Conservation (phyloP, 1,140 invertebrate genomes). For the Andrena cerasifolii region DNA sequence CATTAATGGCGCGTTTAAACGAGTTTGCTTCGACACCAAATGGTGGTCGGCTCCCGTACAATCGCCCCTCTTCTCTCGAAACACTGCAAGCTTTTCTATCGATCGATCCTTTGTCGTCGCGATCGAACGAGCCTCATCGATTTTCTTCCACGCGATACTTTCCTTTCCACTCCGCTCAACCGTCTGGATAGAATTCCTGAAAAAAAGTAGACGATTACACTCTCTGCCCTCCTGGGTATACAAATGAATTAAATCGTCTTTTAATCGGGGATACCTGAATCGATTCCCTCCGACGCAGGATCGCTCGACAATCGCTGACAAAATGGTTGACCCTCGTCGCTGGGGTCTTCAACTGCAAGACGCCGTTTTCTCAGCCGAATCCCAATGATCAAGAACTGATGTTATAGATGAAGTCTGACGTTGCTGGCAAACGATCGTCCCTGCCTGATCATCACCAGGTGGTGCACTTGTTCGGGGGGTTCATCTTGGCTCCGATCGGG, state of each 20-base stretch:
- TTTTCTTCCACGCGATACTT: too few relatives aligned
- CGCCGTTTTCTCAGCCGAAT: slow-evolving; percentile 16
- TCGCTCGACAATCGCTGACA: slow-evolving; percentile 40
- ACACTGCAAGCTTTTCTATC: slow-evolving; percentile 47
- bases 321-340: slow-evolving; percentile 11
- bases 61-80: slow-evolving; percentile 35
- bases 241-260: not conserved
- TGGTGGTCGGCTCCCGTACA: not conserved
- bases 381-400: slow-evolving; percentile 30
- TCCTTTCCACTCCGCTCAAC: too few relatives aligned
- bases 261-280: slow-evolving; percentile 1
- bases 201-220: too few relatives aligned
- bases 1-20: slow-evolving; percentile 47
- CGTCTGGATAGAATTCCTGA: not conserved
- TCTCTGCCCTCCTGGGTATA: too few relatives aligned
- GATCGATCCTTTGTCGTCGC: slow-evolving; percentile 23
- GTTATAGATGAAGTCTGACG: slow-evolving; percentile 9
- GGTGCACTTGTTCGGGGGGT: slow-evolving; percentile 87
- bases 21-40: slow-evolving; percentile 3
- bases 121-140: not conserved
- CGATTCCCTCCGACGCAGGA: slow-evolving; percentile 35
- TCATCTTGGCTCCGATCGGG: slow-evolving; percentile 85
- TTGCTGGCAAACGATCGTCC: slow-evolving; percentile 15
- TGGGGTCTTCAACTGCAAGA: not conserved
- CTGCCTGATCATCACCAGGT: slow-evolving; percentile 85